Conservation (phyloP, 1,140 invertebrate species). For the Amphibalanus amphitrite region DNA sequence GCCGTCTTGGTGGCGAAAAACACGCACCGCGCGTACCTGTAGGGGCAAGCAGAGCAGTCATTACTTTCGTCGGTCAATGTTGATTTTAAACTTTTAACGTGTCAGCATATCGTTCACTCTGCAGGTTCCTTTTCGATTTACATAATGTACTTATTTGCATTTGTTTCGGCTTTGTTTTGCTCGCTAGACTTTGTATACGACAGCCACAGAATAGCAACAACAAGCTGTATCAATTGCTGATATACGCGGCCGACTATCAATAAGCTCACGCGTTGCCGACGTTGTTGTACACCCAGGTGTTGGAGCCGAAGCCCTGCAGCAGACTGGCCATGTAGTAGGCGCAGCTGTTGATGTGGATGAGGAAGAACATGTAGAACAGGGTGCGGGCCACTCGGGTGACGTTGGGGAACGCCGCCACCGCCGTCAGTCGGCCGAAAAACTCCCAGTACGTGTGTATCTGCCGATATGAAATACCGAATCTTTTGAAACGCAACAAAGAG, state of each 20-base stretch:
- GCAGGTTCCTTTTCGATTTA: not conserved
- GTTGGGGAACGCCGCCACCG: conserved; percentile 45
- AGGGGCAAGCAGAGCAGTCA: too few relatives aligned
- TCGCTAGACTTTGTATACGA: not conserved
- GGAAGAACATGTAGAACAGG: conserved; percentile 76
- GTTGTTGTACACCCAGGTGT: conserved; percentile 71
- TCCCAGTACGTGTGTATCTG: conserved; percentile 74
- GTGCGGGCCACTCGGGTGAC: conserved; percentile 62
- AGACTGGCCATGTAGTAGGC: conserved; percentile 72
- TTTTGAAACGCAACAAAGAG: too few relatives aligned
- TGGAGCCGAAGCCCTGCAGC: conserved; percentile 57
- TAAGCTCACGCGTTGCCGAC: conserved; percentile 42
- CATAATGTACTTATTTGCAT: not conserved
- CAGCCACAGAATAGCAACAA: too few relatives aligned
- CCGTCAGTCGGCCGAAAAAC: conserved; percentile 71
- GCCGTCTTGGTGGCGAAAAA: conserved; percentile 91
- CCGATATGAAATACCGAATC: too few relatives aligned
- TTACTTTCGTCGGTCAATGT: too few relatives aligned
- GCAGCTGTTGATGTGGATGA: conserved; percentile 87
- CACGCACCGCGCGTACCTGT: conserved; percentile 75
- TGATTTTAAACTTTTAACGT: not conserved
- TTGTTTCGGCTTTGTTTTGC: not conserved
- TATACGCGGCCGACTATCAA: not conserved
- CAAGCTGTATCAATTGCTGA: too few relatives aligned
- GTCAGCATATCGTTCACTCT: not conserved